phyloP scores from a whole-genome alignment of 2,113 vertebrate genomes.

The Chaetura pelagica region DNA sequence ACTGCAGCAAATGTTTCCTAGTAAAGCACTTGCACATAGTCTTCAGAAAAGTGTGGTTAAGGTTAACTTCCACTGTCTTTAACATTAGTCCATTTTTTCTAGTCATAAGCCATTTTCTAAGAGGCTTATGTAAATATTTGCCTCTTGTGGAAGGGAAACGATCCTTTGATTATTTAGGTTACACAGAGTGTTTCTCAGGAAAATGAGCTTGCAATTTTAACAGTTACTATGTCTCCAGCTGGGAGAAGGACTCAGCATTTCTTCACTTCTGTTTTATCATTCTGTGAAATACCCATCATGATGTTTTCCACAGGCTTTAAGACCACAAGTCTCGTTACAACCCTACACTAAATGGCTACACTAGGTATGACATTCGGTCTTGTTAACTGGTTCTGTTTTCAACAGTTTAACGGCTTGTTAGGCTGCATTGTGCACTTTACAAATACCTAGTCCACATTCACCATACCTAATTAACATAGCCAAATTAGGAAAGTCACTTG shows the following conservation, averaged over 20 bases:
- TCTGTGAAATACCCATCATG: background rate
- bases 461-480: background rate
- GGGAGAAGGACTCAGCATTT: background rate
- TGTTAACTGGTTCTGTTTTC: background rate
- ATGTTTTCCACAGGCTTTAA: background rate
- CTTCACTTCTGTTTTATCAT: background rate
- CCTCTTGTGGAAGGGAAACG: background rate
- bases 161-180: background rate
- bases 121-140: background rate
- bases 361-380: background rate
- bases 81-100: background rate
- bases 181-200: background rate
- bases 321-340: background rate
- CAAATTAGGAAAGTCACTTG: background rate
- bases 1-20: background rate
- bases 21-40: background rate
- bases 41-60: background rate
- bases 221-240: slow-evolving; percentile 4
- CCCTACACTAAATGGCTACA: background rate
- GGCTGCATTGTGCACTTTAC: background rate
- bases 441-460: background rate
- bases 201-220: background rate
- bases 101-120: background rate
- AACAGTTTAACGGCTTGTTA: background rate
- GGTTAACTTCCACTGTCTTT: background rate